A percentile compares a stretch with the other conserved stretches of the same genome.
These are phyloP conservation scores for Strigamia transsilvanica DNA, from an alignment of 2,888 invertebrate genomes.

Conservation along the genomic window DNA sequence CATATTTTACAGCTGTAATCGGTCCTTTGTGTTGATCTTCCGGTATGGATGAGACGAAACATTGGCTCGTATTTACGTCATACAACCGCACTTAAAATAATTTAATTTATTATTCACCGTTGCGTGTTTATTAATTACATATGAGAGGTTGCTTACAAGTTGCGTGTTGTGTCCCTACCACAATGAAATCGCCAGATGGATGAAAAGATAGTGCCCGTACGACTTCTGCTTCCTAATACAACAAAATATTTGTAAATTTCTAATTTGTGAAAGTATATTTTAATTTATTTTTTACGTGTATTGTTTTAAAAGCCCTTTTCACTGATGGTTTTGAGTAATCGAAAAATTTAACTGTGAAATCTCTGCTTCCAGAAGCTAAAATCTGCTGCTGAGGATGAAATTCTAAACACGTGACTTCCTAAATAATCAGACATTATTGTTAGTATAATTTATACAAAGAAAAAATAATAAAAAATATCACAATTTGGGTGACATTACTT, in stretches of 20 bases:
- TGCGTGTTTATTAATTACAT: background rate
- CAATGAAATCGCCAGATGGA: conserved; percentile 91
- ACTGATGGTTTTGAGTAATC: conserved; percentile 99
- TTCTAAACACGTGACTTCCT: conserved; percentile 93
- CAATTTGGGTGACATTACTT: conserved; percentile 64
- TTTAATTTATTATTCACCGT: conserved; percentile 47
- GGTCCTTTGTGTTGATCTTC: conserved; percentile 67
- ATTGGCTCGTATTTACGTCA: conserved; percentile 93
- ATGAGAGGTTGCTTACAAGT: conserved; percentile 62
- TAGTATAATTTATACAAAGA: background rate
- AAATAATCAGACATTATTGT: conserved; percentile 53
- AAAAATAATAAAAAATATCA: background rate
- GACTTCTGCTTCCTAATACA: conserved; percentile 82
- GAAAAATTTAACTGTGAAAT: conserved; percentile 93
- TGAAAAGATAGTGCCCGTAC: conserved; percentile 92
- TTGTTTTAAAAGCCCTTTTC: conserved; percentile 95
- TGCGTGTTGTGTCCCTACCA: conserved; percentile 92
- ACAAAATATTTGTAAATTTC: background rate
- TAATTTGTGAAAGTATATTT: background rate
- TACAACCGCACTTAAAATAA: conserved; percentile 78
- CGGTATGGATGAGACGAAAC: conserved; percentile 91
- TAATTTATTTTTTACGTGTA: conserved; percentile 72
- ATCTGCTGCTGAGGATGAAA: conserved; percentile 97
- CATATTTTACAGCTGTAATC: conserved; percentile 63
- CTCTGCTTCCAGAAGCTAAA: conserved; percentile 92